phyloP scores from a whole-genome alignment of 2,797 vertebrate species.

The Malacoraja senta region DNA sequence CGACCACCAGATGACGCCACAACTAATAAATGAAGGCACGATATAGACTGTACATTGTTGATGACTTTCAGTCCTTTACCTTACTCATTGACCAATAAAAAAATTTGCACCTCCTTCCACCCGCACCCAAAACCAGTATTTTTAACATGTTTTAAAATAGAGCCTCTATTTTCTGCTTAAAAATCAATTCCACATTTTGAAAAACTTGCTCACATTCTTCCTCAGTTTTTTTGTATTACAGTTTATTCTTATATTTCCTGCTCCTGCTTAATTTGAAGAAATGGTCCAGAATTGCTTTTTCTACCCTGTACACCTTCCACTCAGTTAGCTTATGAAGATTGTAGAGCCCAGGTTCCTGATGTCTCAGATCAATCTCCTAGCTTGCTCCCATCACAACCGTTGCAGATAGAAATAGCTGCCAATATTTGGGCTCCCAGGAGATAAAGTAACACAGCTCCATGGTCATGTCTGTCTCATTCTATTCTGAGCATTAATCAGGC shows the following conservation, averaged over 20 bases:
- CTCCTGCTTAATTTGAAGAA: not conserved
- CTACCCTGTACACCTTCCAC: not conserved
- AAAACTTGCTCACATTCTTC: not conserved
- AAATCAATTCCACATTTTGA: not conserved
- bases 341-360: not conserved
- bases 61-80: not conserved
- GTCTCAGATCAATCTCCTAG: not conserved
- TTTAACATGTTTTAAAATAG: not conserved
- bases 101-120: not conserved
- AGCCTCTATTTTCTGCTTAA: not conserved
- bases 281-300: not conserved
- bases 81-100: not conserved
- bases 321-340: not conserved
- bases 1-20: too few species aligned
- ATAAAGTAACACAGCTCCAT: not conserved
- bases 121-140: not conserved
- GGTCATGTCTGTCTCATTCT: not conserved
- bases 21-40: not conserved
- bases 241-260: not conserved
- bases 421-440: not conserved
- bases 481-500: not conserved
- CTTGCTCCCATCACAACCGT: not conserved
- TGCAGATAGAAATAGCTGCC: not conserved
- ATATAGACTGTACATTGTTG: not conserved
- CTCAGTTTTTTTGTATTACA: not conserved